Base-by-base conservation (phyloP, 2,113 vertebrate species). In the Suricata suricatta region DNA sequence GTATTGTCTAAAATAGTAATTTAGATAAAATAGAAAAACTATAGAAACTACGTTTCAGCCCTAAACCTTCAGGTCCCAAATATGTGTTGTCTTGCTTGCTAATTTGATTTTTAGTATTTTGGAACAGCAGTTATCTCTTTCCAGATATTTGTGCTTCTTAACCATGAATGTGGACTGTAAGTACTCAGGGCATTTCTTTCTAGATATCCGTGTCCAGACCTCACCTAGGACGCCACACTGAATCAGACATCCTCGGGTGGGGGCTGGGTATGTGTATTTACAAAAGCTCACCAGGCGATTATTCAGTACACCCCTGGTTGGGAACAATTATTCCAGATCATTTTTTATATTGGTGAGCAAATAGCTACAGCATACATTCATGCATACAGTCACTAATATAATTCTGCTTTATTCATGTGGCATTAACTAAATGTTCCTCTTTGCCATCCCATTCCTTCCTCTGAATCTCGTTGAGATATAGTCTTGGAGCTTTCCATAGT, bases 1-100 rank as follows among this genome's bases (percentile, higher is more conserved):
- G 16, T 63, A 82, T 60, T 93, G 93, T 89, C 76, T 85, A 93
- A 96, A 94, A 93, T 12, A 85, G 54, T 74, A 98, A 63, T 11
- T 90, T 89, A 93, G 0, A 27, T 57, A 80, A 14, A 76, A 82
- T 25, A 41, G 29, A 52, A 81, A 93, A 88, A 79, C 10, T 66
- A 84, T 2, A 90, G 35, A 64, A 63, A 25, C 68, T 38, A 41
- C 13, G 88, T 21, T 80, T 91, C 69, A 9, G 31, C 25, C 25
- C 57, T 86, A 9, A 2, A 60, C 74, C 69, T 69, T n/a, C 31
- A 90, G 80, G 23, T 6, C 12, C 41, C 66, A 66, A 68, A 88
- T 47, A 19, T 84, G n/a, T 80, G 38, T 93, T 72, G 19, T 68
- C 54, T 44, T 80, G 7, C 93, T 87, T 33, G 69, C 27, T 33